Evolutionary conservation across 2,113 vertebrate genomes (phyloP).

Genomic region (Eidolon helvum): DNA sequence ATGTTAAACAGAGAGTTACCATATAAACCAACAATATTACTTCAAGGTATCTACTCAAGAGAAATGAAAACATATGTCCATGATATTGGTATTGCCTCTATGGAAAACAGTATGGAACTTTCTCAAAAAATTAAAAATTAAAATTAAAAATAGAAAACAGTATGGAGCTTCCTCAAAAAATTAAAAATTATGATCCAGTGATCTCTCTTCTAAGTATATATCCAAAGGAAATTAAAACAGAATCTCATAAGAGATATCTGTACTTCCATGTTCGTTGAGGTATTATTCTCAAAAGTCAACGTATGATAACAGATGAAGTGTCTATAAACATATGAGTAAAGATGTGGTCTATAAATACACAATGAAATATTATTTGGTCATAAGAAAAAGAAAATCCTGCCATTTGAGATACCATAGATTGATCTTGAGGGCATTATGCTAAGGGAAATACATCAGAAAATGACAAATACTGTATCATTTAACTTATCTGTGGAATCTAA

Average conservation of each 20-base stretch:
- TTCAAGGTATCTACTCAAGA: neutral
- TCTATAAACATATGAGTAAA: neutral
- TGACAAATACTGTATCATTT: neutral
- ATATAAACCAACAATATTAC: neutral
- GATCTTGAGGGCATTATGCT: neutral
- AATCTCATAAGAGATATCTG: neutral
- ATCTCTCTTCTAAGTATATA: neutral
- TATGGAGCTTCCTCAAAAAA: neutral
- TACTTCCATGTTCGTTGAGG: neutral
- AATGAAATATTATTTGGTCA: neutral
- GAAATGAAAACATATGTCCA: neutral
- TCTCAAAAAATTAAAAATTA: neutral
- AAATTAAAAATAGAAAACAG: neutral
- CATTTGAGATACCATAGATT: neutral
- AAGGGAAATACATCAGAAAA: neutral
- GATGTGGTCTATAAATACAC: neutral
- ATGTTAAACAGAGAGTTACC: neutral
- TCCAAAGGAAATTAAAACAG: neutral
- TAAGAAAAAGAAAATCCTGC: neutral
- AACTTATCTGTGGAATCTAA: neutral
- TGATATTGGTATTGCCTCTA: neutral
- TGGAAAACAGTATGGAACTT: neutral
- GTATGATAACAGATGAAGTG: neutral
- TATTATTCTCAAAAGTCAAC: neutral
- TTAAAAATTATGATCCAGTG: neutral